Base-by-base conservation (phyloP, 2,113 vertebrate species). In the Herpetotheres cachinnans region DNA sequence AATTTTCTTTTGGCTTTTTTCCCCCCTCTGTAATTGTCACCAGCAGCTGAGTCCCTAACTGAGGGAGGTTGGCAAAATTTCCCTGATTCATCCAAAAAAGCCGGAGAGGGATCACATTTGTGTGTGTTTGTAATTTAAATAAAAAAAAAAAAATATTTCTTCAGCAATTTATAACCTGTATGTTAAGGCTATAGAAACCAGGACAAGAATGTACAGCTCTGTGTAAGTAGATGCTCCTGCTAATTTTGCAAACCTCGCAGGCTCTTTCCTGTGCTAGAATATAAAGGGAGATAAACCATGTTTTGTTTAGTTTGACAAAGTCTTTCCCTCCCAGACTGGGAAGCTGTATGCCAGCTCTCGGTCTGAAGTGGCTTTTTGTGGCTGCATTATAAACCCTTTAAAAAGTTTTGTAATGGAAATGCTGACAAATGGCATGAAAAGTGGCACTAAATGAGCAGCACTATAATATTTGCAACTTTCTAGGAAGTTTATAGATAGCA, bases 241-340 rank as follows among this genome's bases (percentile, higher is more conserved):
- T 88, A 71, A 61, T 69, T 93, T 91, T 91, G 47, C 42, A 61
- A 82, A 58, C 42, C 50, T 95, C 14, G 26, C 21, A 13, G 34
- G 56, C 24, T 42, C 46, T 94, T 94, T 58, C 47, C 38, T 93
- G 61, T 80, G 29, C 54, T 93, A 22, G 72, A 32, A 34, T 86
- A 55, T 77, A 87, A 91, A 94, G 95, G 89, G 89, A 97, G 91
- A 97, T 76, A 95, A 96, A 96, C 92, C 95, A 90, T 34, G 24
- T 95, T 97, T 96, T 96, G 94, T 97, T 98, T 89, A 80, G 89
- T 94, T 96, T 97, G 96, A 97, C 97, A 96, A 92, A 96, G 93
- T 85, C 1, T 0, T 71, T 82, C 25, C 4, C 93, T 97, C 94
- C 84, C 92, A 88, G 81, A 10, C 82, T 97, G 81, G 92, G 95